These are phyloP conservation scores for Crambe crambe DNA, from an alignment of 37 sponge, comb jelly and placozoan species.

Conservation along the genomic window DNA sequence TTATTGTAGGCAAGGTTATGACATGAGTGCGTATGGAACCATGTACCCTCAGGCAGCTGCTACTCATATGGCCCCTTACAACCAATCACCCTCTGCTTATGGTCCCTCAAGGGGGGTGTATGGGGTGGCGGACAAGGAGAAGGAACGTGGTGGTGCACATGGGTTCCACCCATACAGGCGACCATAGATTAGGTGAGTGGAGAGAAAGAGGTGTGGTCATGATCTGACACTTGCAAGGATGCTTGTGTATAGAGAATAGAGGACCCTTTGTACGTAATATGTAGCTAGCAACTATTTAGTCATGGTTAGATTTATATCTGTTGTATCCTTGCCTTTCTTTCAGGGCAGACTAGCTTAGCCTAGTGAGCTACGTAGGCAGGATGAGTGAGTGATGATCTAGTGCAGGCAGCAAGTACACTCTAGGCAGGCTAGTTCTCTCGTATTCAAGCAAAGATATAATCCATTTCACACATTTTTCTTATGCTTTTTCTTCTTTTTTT, in stretches of 20 bases:
- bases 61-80: not conserved
- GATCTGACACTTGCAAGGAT: no score
- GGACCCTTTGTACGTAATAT: no score
- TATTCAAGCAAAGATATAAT: no score
- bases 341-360: not conserved
- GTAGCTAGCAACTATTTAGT: no score
- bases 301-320: not conserved
- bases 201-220: not conserved
- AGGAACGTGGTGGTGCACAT: not conserved
- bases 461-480: not conserved
- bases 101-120: not conserved
- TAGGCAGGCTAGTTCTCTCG: not conserved
- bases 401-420: not conserved
- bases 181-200: not conserved
- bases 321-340: not conserved
- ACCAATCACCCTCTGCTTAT: not conserved
- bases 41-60: not conserved
- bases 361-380: not conserved
- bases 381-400: not conserved
- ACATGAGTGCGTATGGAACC: not conserved
- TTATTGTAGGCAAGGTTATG: not conserved
- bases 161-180: not conserved
- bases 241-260: no score
- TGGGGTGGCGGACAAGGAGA: not conserved
- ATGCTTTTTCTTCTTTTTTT: no score